A percentile compares a stretch with the other conserved stretches of the same genome.
Evolutionary conservation across 2,113 vertebrate genomes (phyloP).

Genomic region (Seriola dumerili): DNA sequence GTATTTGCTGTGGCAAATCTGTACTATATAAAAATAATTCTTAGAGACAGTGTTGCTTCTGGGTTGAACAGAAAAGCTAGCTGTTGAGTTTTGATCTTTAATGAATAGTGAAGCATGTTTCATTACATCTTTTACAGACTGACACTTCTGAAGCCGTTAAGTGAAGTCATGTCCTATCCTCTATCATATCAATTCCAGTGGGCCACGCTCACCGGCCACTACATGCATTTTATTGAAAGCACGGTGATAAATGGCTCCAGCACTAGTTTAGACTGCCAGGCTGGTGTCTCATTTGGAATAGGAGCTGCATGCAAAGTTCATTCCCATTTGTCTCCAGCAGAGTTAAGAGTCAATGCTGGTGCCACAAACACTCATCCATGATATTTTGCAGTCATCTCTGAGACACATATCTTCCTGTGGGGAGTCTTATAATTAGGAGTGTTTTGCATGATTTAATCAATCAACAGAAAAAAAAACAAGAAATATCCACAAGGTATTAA

Average conservation of each 20-base stretch:
- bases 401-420: constrained; percentile 72
- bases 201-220: constrained; percentile 9
- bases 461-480: constrained; percentile 65
- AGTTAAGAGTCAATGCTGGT: constrained; percentile 52
- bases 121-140: constrained; percentile 31
- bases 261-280: constrained; percentile 17
- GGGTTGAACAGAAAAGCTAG: not conserved
- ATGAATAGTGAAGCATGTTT: constrained; percentile 20
- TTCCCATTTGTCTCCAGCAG: constrained; percentile 60
- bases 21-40: too few relatives aligned
- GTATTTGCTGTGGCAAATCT: too few relatives aligned
- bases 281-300: constrained; percentile 44
- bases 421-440: constrained; percentile 79
- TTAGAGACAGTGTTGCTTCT: too few relatives aligned
- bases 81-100: not conserved
- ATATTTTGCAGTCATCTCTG: constrained; percentile 75
- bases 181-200: constrained; percentile 22
- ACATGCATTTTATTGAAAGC: constrained; percentile 43
- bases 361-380: constrained; percentile 74
- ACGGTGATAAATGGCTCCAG: constrained; percentile 41
- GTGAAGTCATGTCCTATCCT: constrained; percentile 11
- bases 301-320: constrained; percentile 59
- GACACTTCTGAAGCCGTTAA: constrained; percentile 12
- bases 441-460: constrained; percentile 84
- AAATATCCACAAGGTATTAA: constrained; percentile 85